These are phyloP conservation scores for Pardalotus punctatus DNA, from an alignment of 2,113 vertebrate species.

Conservation along the genomic window DNA sequence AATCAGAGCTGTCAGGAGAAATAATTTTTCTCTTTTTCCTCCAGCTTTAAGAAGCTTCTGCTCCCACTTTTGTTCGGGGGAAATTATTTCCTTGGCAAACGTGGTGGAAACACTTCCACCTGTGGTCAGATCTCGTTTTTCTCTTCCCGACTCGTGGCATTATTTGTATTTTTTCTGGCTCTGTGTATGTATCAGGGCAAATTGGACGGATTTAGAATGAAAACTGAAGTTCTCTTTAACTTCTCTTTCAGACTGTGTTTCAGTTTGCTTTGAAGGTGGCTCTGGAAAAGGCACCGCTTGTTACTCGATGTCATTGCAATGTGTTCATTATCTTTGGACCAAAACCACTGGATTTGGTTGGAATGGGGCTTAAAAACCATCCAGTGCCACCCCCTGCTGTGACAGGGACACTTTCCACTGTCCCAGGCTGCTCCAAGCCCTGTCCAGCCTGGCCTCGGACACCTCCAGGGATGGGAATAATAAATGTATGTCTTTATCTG, in stretches of 20 bases:
- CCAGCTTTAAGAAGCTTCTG: neutral
- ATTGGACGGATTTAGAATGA: neutral
- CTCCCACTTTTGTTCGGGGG: neutral
- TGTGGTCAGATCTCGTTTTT: neutral
- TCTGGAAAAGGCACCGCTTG: neutral
- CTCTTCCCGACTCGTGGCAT: neutral
- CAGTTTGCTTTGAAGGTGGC: neutral
- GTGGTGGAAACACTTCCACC: neutral
- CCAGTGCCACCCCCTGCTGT: neutral
- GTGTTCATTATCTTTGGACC: neutral
- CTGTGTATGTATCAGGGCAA: neutral
- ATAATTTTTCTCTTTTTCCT: neutral
- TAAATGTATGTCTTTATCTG: neutral
- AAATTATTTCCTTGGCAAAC: neutral
- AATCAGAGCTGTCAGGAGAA: neutral
- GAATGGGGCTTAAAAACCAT: neutral
- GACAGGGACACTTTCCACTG: neutral
- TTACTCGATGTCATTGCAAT: neutral
- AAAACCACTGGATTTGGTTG: neutral
- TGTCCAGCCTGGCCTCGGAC: accelerated
- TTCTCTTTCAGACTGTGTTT: neutral
- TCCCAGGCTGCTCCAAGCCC: neutral
- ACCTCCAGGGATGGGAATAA: neutral
- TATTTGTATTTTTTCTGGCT: neutral
- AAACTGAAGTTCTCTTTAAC: neutral